A percentile compares a stretch with the other conserved stretches of the same genome.
Evolutionary conservation across 2,888 invertebrate genomes (phyloP).

Genomic region (Mayetiola destructor): DNA sequence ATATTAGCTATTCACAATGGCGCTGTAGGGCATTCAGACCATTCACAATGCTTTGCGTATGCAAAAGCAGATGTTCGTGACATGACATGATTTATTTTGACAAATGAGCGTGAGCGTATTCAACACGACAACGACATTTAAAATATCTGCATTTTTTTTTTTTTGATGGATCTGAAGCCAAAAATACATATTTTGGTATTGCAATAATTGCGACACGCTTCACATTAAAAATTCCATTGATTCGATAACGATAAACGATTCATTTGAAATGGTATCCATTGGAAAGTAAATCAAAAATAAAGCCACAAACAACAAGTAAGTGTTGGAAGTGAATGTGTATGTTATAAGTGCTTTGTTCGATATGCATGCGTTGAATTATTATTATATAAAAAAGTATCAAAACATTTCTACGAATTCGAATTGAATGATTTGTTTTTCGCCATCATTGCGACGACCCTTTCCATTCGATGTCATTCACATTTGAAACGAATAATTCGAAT

Average conservation of each 20-base stretch:
- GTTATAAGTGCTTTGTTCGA: too few species aligned
- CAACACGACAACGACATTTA: slow-evolving; percentile 10
- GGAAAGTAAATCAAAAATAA: background rate
- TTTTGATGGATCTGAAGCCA: slow-evolving; percentile 8
- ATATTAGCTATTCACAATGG: background rate
- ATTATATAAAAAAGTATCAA: background rate
- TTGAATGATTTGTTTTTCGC: background rate
- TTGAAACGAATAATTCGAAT: background rate
- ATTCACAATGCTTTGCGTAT: background rate
- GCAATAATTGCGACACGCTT: background rate
- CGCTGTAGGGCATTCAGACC: background rate
- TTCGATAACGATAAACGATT: background rate
- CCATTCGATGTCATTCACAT: background rate
- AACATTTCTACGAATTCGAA: background rate
- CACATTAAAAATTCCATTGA: background rate
- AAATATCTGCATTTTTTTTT: background rate
- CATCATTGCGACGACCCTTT: background rate
- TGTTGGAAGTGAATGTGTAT: background rate
- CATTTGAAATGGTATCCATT: background rate
- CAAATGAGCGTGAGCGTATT: background rate
- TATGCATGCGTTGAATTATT: background rate
- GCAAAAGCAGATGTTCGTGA: background rate
- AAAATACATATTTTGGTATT: background rate
- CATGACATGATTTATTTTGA: slow-evolving; percentile 2
- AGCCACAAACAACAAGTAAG: too few species aligned